Evolutionary conservation across 2,888 invertebrate genomes (phyloP).

Genomic region (Dromius quadrimaculatus): DNA sequence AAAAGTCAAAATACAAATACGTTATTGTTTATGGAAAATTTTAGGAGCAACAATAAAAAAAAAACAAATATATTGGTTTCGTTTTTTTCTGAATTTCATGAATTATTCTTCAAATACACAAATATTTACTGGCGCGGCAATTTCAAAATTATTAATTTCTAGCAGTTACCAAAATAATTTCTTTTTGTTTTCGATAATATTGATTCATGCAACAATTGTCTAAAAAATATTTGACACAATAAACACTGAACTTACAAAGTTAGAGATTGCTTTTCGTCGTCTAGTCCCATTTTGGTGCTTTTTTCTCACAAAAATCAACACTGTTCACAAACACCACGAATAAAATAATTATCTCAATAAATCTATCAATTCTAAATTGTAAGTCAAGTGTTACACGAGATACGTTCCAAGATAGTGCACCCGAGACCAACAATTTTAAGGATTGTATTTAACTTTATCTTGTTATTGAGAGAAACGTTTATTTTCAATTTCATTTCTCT

Average conservation of each 20-base stretch:
- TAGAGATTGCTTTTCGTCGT: conserved; percentile 19
- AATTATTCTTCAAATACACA: no score
- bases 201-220: no score
- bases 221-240: no score
- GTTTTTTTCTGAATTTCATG: no score
- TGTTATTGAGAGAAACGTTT: conserved; percentile 36
- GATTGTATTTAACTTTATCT: conserved; percentile 37
- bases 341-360: conserved; percentile 17
- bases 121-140: no score
- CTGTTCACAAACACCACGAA: background rate
- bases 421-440: conserved; percentile 57
- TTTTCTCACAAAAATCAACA: conserved; percentile 7
- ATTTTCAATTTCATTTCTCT: conserved; percentile 9
- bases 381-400: conserved; percentile 17
- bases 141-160: no score
- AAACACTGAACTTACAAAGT: conserved; percentile 39
- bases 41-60: no score
- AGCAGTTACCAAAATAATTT: no score
- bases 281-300: conserved; percentile 27
- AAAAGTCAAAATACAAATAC: no score
- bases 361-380: conserved; percentile 28
- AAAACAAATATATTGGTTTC: no score
- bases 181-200: no score
- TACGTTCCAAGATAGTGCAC: conserved; percentile 55
- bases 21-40: no score